Evolutionary conservation across 2,797 vertebrate genomes (phyloP).

Genomic region (Alexandromys oeconomus): DNA sequence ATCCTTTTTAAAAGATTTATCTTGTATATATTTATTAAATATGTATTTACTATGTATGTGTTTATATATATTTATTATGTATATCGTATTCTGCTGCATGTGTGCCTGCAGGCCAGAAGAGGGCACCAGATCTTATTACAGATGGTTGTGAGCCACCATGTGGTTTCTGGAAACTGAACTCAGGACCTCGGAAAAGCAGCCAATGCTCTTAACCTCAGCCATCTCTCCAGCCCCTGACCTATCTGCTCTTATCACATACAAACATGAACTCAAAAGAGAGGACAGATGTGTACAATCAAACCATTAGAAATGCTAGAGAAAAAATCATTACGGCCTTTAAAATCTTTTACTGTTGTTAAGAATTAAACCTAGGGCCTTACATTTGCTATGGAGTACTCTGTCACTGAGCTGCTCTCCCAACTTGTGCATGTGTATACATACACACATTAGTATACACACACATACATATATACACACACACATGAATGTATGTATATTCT

Average conservation of each 20-base stretch:
- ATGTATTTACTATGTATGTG: too few species aligned
- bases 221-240: not conserved
- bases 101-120: not conserved
- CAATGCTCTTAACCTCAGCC: not conserved
- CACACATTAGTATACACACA: too few species aligned
- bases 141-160: not conserved
- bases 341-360: not conserved
- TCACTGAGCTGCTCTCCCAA: not conserved
- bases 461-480: too few species aligned
- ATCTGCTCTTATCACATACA: not conserved
- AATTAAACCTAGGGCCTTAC: not conserved
- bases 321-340: not conserved
- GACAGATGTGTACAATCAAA: not conserved
- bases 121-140: not conserved
- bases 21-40: too few species aligned
- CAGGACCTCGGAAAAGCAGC: not conserved
- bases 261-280: not conserved
- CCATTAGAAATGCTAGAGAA: not conserved
- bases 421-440: not conserved
- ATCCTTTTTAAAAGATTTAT: not conserved
- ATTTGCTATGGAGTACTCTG: not conserved
- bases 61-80: not conserved
- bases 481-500: not conserved
- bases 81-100: not conserved
- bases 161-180: not conserved